Percentiles rank a stretch among this genome's conserved stretches.
phyloP scores from a whole-genome alignment of 2,797 vertebrate genomes.

The Spinibarbus caldwelli region DNA sequence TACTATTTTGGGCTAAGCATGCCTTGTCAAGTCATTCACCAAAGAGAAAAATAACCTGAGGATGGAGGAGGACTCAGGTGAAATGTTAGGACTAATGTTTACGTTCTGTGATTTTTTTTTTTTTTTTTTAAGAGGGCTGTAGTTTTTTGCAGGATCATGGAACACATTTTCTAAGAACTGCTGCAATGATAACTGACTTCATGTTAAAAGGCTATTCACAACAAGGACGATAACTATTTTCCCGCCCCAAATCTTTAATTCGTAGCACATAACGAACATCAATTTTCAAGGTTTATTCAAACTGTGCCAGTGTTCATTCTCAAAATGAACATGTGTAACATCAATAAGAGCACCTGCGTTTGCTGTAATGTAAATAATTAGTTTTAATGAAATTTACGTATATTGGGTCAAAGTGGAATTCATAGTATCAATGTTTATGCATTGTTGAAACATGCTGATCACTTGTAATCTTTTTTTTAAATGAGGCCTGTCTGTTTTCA shows the following conservation, averaged over 20 bases:
- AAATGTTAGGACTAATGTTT: constrained; percentile 18
- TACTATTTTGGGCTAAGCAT: constrained; percentile 74
- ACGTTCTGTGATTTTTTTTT: background rate
- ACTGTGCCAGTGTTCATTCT: background rate
- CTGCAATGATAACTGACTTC: background rate
- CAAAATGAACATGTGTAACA: background rate
- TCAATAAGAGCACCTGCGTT: background rate
- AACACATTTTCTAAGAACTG: background rate
- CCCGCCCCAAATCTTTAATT: background rate
- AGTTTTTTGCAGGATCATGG: background rate
- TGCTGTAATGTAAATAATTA: background rate
- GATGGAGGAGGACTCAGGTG: background rate
- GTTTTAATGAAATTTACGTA: background rate
- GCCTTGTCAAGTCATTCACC: constrained; percentile 64
- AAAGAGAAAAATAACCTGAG: constrained; percentile 33
- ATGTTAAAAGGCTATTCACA: background rate
- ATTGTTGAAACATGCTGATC: background rate
- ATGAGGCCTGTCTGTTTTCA: background rate
- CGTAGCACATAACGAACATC: background rate
- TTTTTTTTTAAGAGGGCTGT: background rate
- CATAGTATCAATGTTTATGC: background rate
- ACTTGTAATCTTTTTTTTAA: background rate
- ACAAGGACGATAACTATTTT: background rate
- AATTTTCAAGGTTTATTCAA: background rate
- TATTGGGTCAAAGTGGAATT: background rate